These are phyloP conservation scores for Thamnophis sirtalis DNA, from an alignment of 2,113 vertebrate species.

Conservation along the genomic window DNA sequence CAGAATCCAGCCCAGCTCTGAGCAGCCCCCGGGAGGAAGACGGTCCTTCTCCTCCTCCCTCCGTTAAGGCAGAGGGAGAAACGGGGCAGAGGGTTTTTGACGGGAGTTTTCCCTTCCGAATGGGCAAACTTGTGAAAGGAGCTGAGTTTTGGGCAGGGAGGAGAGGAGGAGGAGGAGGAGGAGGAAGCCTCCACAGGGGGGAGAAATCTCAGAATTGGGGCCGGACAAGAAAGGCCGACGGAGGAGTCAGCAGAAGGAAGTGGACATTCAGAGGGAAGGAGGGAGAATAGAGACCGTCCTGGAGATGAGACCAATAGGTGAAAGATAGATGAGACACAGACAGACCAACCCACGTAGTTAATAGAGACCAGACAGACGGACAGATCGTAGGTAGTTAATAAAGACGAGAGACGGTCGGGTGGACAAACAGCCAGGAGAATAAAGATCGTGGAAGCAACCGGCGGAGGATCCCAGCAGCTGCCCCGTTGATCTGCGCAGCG, in stretches of 20 bases:
- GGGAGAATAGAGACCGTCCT: too few relatives aligned
- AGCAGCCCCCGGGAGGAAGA: too few relatives aligned
- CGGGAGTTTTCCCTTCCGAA: neutral
- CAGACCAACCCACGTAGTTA: too few relatives aligned
- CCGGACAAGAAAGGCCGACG: fast-evolving
- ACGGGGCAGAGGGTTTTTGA: neutral
- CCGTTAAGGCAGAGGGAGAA: neutral
- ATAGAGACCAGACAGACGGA: neutral
- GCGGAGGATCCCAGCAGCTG: neutral
- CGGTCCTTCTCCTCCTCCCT: neutral
- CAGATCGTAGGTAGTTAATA: too few relatives aligned
- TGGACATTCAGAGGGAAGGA: neutral
- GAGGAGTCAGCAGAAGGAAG: fast-evolving
- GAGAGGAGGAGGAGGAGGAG: too few relatives aligned
- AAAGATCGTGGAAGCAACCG: fast-evolving
- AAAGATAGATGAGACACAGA: too few relatives aligned
- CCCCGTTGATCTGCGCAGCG: too few relatives aligned
- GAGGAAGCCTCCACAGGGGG: neutral
- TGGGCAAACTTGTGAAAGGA: neutral
- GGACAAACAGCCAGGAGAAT: neutral
- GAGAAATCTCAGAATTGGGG: neutral
- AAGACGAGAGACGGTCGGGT: neutral
- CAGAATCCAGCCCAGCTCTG: neutral
- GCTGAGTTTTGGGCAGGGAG: neutral
- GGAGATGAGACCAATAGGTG: neutral